phyloP scores from a whole-genome alignment of 1,140 invertebrate species.

The Orchestia grillus region DNA sequence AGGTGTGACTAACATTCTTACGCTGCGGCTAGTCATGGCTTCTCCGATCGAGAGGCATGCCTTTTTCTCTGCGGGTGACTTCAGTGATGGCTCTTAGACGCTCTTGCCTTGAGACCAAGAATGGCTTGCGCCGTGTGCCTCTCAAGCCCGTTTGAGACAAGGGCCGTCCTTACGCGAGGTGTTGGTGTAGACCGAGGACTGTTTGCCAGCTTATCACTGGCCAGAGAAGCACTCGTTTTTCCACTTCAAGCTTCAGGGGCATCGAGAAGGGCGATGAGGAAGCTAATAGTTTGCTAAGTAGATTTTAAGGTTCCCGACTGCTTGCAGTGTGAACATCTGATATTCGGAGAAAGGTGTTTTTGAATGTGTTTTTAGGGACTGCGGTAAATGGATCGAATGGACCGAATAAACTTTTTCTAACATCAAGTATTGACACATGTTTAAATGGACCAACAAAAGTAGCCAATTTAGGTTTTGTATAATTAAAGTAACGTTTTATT shows the following conservation, averaged over 20 bases:
- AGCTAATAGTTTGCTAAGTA: slow-evolving; percentile 56
- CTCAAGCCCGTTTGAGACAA: slow-evolving; percentile 10
- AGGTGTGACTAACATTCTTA: slow-evolving; percentile 55
- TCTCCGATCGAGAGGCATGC: background rate
- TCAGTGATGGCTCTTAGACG: slow-evolving; percentile 35
- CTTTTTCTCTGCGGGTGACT: background rate
- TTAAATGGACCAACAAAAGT: background rate
- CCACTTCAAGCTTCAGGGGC: slow-evolving; percentile 49
- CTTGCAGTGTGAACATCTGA: slow-evolving; percentile 30
- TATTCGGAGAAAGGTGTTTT: background rate
- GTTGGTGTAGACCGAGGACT: slow-evolving; percentile 29
- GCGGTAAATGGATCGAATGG: background rate
- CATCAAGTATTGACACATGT: background rate
- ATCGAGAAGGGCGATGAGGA: slow-evolving; percentile 55
- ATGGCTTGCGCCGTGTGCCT: slow-evolving; percentile 11
- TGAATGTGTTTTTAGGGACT: background rate
- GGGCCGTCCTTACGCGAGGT: slow-evolving; percentile 23
- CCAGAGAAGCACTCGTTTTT: slow-evolving; percentile 37
- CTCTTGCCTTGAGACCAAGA: background rate
- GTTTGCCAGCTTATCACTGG: slow-evolving; percentile 32
- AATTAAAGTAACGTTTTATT: background rate
- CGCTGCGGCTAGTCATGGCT: slow-evolving; percentile 48
- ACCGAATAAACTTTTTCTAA: background rate
- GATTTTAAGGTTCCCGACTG: slow-evolving; percentile 25
- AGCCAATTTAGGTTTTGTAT: background rate